phyloP scores from a whole-genome alignment of 2,797 vertebrate species.

The Sebastes elongatus region DNA sequence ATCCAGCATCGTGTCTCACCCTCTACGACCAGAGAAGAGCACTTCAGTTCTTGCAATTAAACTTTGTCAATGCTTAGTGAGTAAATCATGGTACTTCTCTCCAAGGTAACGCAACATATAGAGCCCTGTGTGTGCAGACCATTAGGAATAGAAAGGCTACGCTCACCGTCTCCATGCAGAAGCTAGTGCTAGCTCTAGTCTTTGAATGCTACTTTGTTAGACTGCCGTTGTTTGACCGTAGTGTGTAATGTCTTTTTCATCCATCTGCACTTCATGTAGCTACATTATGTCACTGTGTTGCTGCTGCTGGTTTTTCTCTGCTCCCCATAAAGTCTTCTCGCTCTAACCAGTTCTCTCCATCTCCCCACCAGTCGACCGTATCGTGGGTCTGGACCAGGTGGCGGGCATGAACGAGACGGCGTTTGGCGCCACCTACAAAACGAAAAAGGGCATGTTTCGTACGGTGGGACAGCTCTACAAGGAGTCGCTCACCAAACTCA shows the following conservation, averaged over 20 bases:
- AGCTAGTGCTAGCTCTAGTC: conserved; percentile 12
- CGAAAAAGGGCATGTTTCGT: conserved; percentile 98
- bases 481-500: conserved; percentile 95
- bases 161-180: conserved; percentile 12
- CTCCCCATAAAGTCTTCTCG: neutral
- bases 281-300: conserved; percentile 20
- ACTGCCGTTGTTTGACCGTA: conserved; percentile 23
- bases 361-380: conserved; percentile 90
- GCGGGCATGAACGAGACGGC: conserved; percentile 96
- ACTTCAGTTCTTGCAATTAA: neutral
- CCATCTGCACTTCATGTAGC: conserved; percentile 57
- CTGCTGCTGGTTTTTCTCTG: conserved; percentile 3
- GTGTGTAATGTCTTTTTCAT: conserved; percentile 41
- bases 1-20: neutral
- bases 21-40: neutral
- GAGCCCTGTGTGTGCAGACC: neutral
- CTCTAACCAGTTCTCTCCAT: conserved; percentile 26
- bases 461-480: conserved; percentile 98
- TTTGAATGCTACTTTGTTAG: conserved; percentile 23
- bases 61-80: neutral
- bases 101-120: neutral
- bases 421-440: conserved; percentile 95
- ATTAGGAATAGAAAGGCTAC: neutral
- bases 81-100: neutral
- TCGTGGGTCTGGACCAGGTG: conserved; percentile 97